Evolutionary conservation across 2,888 invertebrate species (phyloP), one percentile per base, ranked within the genome.

Genomic region (Eupithecia tripunctaria): DNA sequence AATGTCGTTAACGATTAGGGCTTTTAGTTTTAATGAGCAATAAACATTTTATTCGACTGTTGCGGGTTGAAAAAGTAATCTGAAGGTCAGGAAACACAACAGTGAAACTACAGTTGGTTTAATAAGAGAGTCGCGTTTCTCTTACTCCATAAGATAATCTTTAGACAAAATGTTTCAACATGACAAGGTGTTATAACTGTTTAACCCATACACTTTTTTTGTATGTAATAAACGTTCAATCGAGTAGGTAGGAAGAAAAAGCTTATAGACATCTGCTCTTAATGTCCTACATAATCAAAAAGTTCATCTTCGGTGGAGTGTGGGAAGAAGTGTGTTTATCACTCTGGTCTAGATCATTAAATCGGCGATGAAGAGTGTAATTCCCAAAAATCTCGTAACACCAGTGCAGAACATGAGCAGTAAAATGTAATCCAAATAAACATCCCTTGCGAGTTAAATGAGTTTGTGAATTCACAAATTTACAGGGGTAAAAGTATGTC

Each of bases 351-450:
- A 43, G 66, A 66, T 43, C 36, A 63, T 62, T 63, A 32, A 63
- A 63, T 63, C 18, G 47, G 62, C 36, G 29, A 73, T 43, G 41
- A n/a, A 66, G 69, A 68, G 64, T 65, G 29, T 66, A 41, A 62
- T 68, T 70, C 27, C 1, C 62, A 10, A 72, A 63, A 65, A 65
- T 68, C 51, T 25, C 62, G 62, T 32, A 63, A 63, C n/a, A 36
- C 32, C n/a, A 63, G 32, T 21, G 36, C 62, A 36, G 62, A 63
- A 68, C 72, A 68, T 51, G 70, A 43, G 62, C 67, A 73, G 66
- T 78, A 81, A 76, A 76, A 75, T 60, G 63, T 72, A 76, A 78
- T 76, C 76, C 75, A 75, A 72, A 78, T 75, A 75, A 75, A 76
- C 79, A 79, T 63, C 51, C 29, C 29, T 32, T 32, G n/a, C 29